A percentile compares a stretch with the other conserved stretches of the same genome.
These are phyloP conservation scores for Nymphicus hollandicus DNA, from an alignment of 2,113 vertebrate species.

Conservation along the genomic window DNA sequence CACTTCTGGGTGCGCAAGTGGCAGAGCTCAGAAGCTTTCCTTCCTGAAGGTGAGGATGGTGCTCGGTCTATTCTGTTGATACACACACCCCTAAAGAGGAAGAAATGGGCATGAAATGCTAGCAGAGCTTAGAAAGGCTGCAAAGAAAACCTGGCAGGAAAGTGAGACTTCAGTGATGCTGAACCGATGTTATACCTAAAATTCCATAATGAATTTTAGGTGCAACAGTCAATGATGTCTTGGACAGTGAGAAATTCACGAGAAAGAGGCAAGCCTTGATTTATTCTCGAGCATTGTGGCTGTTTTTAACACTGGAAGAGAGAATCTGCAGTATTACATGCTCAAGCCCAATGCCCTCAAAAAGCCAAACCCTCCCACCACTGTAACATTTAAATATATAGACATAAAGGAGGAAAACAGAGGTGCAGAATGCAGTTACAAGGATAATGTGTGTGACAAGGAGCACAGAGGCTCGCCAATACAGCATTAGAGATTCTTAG, in stretches of 20 bases:
- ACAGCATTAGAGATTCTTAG: not conserved
- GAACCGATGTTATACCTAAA: too few species aligned
- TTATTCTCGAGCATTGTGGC: rapidly evolving
- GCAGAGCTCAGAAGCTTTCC: not conserved
- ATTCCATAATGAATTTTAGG: not conserved
- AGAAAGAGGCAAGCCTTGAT: not conserved
- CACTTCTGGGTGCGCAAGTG: not conserved
- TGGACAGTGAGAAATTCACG: not conserved
- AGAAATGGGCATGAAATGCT: not conserved
- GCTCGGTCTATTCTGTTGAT: too few species aligned
- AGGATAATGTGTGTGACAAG: not conserved
- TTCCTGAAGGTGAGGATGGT: not conserved
- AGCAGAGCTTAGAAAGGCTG: not conserved
- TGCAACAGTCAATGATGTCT: not conserved
- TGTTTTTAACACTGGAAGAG: not conserved
- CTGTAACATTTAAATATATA: not conserved
- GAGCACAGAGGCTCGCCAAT: not conserved
- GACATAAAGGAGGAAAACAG: not conserved
- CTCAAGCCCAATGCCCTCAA: not conserved
- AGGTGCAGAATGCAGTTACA: not conserved
- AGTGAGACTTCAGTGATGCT: not conserved
- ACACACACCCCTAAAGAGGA: not conserved
- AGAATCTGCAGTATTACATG: not conserved
- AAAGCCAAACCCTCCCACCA: not conserved
- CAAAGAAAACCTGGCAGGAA: not conserved